Evolutionary conservation across 2,113 vertebrate species (phyloP).

Genomic region (Dicaeum eximium): DNA sequence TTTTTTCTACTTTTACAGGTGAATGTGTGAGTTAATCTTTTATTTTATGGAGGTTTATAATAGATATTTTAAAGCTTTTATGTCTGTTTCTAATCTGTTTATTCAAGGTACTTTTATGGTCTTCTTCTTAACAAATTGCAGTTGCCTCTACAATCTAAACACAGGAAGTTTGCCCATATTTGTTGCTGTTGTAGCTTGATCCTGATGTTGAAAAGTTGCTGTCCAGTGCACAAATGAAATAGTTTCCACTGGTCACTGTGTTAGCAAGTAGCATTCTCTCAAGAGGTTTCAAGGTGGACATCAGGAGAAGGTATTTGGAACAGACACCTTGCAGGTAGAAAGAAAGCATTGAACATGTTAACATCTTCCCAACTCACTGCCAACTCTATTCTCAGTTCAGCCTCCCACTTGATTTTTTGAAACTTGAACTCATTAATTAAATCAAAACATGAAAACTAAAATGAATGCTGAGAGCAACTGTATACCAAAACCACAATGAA

Average conservation of each 20-base stretch:
- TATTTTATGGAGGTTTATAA: not conserved
- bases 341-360: not conserved
- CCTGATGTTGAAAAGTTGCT: not conserved
- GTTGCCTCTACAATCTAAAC: not conserved
- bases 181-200: not conserved
- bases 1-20: not conserved
- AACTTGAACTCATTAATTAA: slow-evolving; percentile 6
- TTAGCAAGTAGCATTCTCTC: not conserved
- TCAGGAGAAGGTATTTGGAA: not conserved
- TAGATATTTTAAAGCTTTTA: not conserved
- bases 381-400: not conserved
- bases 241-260: not conserved
- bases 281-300: not conserved
- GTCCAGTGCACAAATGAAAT: not conserved
- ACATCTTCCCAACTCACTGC: not conserved
- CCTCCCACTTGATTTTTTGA: slow-evolving; percentile 18
- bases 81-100: not conserved
- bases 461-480: not conserved
- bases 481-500: not conserved
- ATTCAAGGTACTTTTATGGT: not conserved
- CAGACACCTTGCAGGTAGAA: not conserved
- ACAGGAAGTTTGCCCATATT: not conserved
- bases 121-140: not conserved
- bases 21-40: not conserved
- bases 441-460: slow-evolving; percentile 1